These are phyloP conservation scores for Pygoscelis adeliae DNA, from an alignment of 2,113 vertebrate species.

Conservation along the genomic window DNA sequence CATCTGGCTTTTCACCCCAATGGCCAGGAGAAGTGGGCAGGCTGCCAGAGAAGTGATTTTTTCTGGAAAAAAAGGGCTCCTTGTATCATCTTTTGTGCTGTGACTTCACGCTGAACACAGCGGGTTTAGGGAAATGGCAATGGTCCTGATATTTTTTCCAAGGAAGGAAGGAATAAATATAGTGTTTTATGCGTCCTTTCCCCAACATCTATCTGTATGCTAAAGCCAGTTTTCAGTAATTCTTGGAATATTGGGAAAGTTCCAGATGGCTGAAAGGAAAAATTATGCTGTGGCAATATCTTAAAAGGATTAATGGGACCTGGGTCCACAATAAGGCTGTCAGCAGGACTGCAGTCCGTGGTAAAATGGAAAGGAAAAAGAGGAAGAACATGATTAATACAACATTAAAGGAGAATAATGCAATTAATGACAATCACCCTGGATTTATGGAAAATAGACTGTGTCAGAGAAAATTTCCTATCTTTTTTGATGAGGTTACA, in stretches of 20 bases:
- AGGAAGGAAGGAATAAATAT: neutral
- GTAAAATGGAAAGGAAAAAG: neutral
- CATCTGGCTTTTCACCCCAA: neutral
- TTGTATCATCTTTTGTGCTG: neutral
- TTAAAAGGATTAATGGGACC: slow-evolving; percentile 20
- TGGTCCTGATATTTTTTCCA: neutral
- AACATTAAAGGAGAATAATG: slow-evolving; percentile 6
- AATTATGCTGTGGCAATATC: neutral
- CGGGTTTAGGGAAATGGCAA: neutral
- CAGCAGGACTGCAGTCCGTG: neutral
- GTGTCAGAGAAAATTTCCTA: slow-evolving; percentile 13
- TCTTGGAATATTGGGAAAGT: slow-evolving; percentile 15
- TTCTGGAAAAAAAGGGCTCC: neutral
- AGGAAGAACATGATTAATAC: slow-evolving; percentile 35
- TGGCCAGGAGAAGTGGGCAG: neutral
- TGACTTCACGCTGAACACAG: neutral
- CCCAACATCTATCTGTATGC: neutral
- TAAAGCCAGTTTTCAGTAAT: neutral
- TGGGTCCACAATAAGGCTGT: neutral
- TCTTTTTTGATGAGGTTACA: slow-evolving; percentile 35
- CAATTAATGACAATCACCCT: slow-evolving; percentile 20
- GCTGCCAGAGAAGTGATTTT: neutral
- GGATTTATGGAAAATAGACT: slow-evolving; percentile 25
- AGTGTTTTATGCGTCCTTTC: neutral
- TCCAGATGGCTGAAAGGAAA: slow-evolving; percentile 27